Evolutionary conservation across 2,888 invertebrate genomes (phyloP).

Genomic region (Ametastegia equiseti): DNA sequence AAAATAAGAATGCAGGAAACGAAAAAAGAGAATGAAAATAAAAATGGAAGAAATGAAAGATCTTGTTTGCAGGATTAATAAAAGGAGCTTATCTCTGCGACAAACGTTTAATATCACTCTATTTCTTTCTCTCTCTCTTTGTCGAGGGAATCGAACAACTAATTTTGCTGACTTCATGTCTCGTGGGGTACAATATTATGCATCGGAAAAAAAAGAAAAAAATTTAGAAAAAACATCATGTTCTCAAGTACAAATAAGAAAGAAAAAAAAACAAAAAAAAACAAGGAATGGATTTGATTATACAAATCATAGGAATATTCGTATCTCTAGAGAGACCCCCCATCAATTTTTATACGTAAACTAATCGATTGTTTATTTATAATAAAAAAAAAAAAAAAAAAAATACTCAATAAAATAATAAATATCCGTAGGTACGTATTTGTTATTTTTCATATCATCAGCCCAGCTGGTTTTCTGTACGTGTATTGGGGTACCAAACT

Average conservation of each 20-base stretch:
- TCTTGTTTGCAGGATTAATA: conserved; percentile 71
- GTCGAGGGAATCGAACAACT: conserved; percentile 23
- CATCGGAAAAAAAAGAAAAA: background rate
- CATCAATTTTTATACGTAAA: too few species aligned
- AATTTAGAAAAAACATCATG: background rate
- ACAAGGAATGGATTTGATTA: too few species aligned
- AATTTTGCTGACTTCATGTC: conserved; percentile 1
- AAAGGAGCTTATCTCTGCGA: conserved; percentile 71
- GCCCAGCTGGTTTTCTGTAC: background rate
- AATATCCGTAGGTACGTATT: too few species aligned
- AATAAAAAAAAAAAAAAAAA: too few species aligned
- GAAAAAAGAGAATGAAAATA: background rate
- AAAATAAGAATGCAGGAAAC: too few species aligned
- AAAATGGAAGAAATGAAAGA: conserved; percentile 50
- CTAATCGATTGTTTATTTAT: too few species aligned
- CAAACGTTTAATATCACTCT: conserved; percentile 27
- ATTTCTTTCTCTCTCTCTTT: background rate
- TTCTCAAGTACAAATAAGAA: too few species aligned
- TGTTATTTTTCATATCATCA: background rate
- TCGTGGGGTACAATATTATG: background rate
- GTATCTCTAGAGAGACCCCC: too few species aligned
- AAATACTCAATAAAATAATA: too few species aligned
- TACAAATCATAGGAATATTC: too few species aligned
- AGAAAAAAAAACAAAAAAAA: background rate
- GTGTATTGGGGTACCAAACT: conserved; percentile 21